Evolutionary conservation across 2,888 invertebrate species (phyloP), one percentile per base, ranked within the genome.

Genomic region (Pteria penguin): DNA sequence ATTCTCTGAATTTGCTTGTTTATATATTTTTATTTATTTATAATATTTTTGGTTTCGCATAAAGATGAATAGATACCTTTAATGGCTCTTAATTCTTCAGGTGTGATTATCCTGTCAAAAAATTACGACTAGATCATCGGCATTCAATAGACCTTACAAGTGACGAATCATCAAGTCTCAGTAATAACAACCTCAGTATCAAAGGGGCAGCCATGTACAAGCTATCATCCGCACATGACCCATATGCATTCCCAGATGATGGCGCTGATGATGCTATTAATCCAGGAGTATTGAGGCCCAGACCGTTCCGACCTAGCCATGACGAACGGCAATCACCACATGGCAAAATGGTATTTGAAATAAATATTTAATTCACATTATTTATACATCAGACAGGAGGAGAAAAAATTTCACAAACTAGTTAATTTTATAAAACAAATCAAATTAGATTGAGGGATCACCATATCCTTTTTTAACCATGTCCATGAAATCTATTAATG

Each of bases 101-200:
- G 97, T 94, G 97, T 89, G 95, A 97, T 92, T 96, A 97, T 93
- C 97, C 97, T 0, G 96, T 97, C 78, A 98, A 97, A 93, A 95
- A 96, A 87, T 96, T 84, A 24, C 79, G 85, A 29, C 82, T 84
- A 71, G 88, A 89, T 22, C 45, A 62, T 8, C 31, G 45, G 18
- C 61, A 63, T 60, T 66, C 63, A 29, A 45, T 52, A 11, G 24
- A 68, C 29, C 54, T 36, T 52, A 18, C 26, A n/a, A 36, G 57
- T 55, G 11, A 24, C 69, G 65, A 67, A 68, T 62, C 79, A 73
- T 5, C 58, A 18, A 72, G 57, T 73, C 75, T 14, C 27, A 45
- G 78, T 54, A 79, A 79, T 65, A 80, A 79, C 29, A 71, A 78
- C 29, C 82, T 80, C 58, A 79, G 81, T 74, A 33, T 45, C 57